Evolutionary conservation across 64 coral and sea anemone species (phyloP), one percentile per base, ranked within the genome.

Genomic region (Acropora tenuis): DNA sequence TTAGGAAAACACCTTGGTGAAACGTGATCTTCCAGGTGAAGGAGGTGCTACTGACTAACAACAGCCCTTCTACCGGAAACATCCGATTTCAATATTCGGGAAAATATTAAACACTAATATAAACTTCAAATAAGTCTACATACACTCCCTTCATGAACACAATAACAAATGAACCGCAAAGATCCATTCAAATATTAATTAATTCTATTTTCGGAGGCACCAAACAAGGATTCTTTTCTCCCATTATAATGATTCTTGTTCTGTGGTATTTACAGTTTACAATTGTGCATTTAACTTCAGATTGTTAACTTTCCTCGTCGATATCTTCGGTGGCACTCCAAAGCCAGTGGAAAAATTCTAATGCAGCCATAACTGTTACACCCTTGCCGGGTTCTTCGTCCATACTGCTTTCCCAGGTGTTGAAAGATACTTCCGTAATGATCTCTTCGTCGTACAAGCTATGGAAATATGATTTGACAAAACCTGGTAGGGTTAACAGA

Each of bases 321-420:
- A 71, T 86, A 57, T 98, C 96, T 58, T 95, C 93, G 1, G 87
- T 9, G 10, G 95, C 91, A 58, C 85, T 84, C 79, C 72, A 72
- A 5, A 96, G 84, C 91, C 96, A 98, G 41, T 89, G 76, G 66
- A 98, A 98, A 69, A 98, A 98, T 17, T 93, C 84, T 4, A 77
- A 61, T 11, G 93, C 95, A 1, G 90, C 89, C 10, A 43, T 63
- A 6, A 88, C 17, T 1, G 96, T 91, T 47, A 82, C 76, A 6
- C 93, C 96, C 40, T 92, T 98, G 42, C 93, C 96, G 83, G 53
- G 88, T 9, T 81, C 52, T 19, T 94, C 93, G 8, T 53, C 63
- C 18, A 88, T 50, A 30, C 89, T 79, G 3, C 43, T 83, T 86
- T 98, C 89, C 96, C 96, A 98, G 10, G 46, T 60, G 20, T 86